Evolutionary conservation across 2,888 invertebrate genomes (phyloP).

Genomic region (Cotesia congregata): DNA sequence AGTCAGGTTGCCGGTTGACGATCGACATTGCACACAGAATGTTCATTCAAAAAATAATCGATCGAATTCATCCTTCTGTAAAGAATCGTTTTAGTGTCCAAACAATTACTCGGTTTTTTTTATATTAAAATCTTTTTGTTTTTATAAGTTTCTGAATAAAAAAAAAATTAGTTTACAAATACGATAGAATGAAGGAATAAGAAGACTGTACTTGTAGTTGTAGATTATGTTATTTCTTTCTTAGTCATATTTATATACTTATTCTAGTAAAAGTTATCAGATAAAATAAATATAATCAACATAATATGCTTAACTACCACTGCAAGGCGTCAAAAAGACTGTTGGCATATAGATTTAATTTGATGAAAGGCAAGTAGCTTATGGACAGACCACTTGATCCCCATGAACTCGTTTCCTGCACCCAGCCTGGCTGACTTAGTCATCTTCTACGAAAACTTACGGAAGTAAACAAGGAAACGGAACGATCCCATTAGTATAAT

Average conservation of each 20-base stretch:
- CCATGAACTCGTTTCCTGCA: constrained; percentile 41
- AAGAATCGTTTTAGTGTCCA: constrained; percentile 18
- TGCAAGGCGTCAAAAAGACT: constrained; percentile 31
- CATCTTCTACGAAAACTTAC: constrained; percentile 31
- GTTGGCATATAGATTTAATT: constrained; percentile 35
- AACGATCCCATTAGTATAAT: constrained; percentile 22
- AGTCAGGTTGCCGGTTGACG: constrained; percentile 3
- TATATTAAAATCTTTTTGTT: neutral
- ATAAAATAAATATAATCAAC: neutral
- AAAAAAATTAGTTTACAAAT: neutral
- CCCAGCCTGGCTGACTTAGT: constrained; percentile 32
- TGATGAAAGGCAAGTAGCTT: constrained; percentile 38
- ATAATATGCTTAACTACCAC: neutral
- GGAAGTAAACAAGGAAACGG: constrained; percentile 42
- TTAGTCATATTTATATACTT: constrained; percentile 7
- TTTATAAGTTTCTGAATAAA: neutral
- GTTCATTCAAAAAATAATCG: constrained; percentile 22
- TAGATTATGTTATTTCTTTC: no score
- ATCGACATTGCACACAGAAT: constrained; percentile 21
- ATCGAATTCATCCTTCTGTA: constrained; percentile 21
- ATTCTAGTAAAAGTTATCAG: neutral
- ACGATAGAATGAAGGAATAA: neutral
- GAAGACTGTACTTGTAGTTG: no score
- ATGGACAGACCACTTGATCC: constrained; percentile 38
- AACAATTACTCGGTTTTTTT: constrained; percentile 24